Evolutionary conservation across 2,888 invertebrate genomes (phyloP).

Genomic region (Lasioglossum oenotherae): DNA sequence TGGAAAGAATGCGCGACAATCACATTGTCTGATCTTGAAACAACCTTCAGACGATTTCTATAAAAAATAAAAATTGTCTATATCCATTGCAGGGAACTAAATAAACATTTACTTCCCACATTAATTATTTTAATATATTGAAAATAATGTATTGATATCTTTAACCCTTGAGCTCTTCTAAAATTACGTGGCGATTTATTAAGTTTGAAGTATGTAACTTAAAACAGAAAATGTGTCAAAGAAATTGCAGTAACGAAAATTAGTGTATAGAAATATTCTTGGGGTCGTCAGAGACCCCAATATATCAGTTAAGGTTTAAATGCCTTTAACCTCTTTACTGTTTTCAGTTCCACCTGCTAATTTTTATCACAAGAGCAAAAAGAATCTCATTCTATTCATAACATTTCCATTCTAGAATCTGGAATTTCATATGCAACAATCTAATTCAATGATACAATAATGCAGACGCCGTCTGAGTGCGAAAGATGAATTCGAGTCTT

Average conservation of each 20-base stretch:
- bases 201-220: no score
- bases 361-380: neutral
- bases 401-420: no score
- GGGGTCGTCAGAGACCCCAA: no score
- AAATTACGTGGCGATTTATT: no score
- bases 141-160: no score
- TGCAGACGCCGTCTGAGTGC: neutral
- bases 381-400: neutral
- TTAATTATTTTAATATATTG: neutral
- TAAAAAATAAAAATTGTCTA: neutral
- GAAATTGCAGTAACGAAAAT: no score
- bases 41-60: no score
- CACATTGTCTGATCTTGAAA: neutral
- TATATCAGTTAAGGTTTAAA: no score
- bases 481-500: neutral
- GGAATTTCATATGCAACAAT: neutral
- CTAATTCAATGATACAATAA: neutral
- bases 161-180: no score
- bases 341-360: neutral
- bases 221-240: no score
- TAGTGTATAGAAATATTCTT: no score
- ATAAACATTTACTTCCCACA: neutral
- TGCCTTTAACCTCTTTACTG: no score
- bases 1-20: neutral
- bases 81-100: neutral